Conservation (phyloP, 1,140 invertebrate genomes). For the Planococcus citri region DNA sequence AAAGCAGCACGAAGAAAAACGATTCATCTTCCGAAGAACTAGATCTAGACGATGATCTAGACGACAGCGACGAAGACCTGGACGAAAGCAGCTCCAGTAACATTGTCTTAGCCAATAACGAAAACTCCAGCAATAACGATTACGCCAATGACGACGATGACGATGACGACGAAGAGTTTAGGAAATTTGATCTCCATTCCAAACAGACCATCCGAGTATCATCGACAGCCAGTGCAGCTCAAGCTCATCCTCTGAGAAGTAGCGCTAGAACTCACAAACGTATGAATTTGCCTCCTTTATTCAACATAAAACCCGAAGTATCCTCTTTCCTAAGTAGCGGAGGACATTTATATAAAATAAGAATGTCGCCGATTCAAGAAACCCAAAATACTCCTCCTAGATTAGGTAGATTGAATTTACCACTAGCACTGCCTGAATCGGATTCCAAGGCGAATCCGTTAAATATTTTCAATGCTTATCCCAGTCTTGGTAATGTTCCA, state of each 20-base stretch:
- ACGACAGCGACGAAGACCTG: neutral
- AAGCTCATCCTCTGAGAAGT: too few species aligned
- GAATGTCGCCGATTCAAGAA: conserved; percentile 8
- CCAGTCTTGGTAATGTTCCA: neutral
- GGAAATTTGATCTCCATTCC: conserved; percentile 15
- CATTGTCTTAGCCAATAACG: neutral
- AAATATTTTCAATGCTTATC: neutral
- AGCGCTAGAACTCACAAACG: conserved; percentile 25
- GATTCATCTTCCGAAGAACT: neutral
- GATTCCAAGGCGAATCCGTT: neutral
- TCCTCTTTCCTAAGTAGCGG: neutral
- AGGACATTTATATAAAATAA: neutral
- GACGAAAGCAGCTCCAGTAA: neutral
- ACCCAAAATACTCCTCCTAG: neutral
- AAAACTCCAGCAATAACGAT: neutral
- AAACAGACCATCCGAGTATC: conserved; percentile 14
- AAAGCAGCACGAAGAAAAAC: conserved; percentile 22
- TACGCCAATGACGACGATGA: conserved; percentile 23
- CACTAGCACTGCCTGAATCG: neutral
- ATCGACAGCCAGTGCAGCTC: neutral
- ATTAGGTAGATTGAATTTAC: neutral
- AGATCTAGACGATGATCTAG: neutral
- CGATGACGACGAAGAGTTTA: conserved; percentile 15
- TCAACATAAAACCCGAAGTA: neutral
- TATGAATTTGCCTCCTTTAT: conserved; percentile 27